Evolutionary conservation across 2,797 vertebrate genomes (phyloP).

Genomic region (Spea hammondii): DNA sequence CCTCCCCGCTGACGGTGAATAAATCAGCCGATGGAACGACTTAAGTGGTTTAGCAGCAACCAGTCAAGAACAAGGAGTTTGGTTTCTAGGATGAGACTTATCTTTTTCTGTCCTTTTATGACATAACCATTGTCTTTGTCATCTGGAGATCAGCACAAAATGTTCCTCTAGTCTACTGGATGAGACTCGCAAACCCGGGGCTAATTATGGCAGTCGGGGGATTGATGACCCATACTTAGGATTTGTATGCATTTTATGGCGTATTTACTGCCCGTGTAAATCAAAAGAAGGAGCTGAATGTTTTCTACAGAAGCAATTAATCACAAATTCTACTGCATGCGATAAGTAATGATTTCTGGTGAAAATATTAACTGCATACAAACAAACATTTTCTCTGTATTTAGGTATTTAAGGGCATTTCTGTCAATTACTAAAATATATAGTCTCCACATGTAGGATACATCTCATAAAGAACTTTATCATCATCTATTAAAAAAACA

Average conservation of each 20-base stretch:
- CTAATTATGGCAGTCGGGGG: slow-evolving; percentile 42
- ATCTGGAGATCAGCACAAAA: slow-evolving; percentile 31
- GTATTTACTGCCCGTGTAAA: slow-evolving; percentile 45
- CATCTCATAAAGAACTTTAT: no score
- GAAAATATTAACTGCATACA: slow-evolving; percentile 14
- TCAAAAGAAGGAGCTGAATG: slow-evolving; percentile 35
- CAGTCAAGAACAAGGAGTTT: slow-evolving; percentile 35
- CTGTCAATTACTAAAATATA: background rate
- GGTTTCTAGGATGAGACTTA: slow-evolving; percentile 27
- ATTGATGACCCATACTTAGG: slow-evolving; percentile 44
- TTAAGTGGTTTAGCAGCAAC: slow-evolving; percentile 29
- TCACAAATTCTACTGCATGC: slow-evolving; percentile 33
- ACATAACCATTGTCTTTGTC: slow-evolving; percentile 35
- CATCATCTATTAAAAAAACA: no score
- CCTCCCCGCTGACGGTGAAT: slow-evolving; percentile 19
- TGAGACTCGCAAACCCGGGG: slow-evolving; percentile 33
- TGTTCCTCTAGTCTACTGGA: slow-evolving; percentile 26
- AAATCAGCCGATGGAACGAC: slow-evolving; percentile 35
- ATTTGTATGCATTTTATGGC: slow-evolving; percentile 45
- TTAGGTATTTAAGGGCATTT: background rate
- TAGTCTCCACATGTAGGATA: background rate
- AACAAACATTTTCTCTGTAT: background rate
- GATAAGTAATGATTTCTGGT: slow-evolving; percentile 15
- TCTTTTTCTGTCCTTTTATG: slow-evolving; percentile 28
- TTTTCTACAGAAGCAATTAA: slow-evolving; percentile 40